Conservation (phyloP, 2,888 invertebrate genomes). For the Dilophus febrilis region DNA sequence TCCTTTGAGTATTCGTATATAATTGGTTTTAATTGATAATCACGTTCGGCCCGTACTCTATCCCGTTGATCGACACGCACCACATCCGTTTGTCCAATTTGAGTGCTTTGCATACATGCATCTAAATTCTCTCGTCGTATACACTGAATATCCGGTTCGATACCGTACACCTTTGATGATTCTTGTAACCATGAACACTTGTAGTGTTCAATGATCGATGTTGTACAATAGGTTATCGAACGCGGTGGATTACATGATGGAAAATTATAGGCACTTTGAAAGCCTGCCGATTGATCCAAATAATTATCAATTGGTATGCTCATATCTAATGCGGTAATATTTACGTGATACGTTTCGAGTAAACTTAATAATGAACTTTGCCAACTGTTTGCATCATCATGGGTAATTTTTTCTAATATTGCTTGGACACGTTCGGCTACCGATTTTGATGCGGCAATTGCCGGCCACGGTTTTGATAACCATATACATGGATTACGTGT, state of each 20-base stretch:
- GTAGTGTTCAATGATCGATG: slow-evolving; percentile 46
- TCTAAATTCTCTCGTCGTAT: slow-evolving; percentile 38
- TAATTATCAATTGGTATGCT: slow-evolving; percentile 48
- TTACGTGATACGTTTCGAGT: slow-evolving; percentile 39
- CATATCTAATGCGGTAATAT: slow-evolving; percentile 36
- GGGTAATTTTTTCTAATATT: slow-evolving; percentile 30
- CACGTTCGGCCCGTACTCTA: slow-evolving; percentile 51
- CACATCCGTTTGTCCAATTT: slow-evolving; percentile 47
- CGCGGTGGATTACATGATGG: slow-evolving; percentile 51
- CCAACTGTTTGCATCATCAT: slow-evolving; percentile 32
- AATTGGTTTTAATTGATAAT: slow-evolving; percentile 19
- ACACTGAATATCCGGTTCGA: slow-evolving; percentile 68
- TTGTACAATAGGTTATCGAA: slow-evolving; percentile 46
- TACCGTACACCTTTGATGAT: slow-evolving; percentile 53
- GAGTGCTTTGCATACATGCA: slow-evolving; percentile 51
- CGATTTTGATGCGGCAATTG: slow-evolving; percentile 40
- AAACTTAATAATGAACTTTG: slow-evolving; percentile 40
- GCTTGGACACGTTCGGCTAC: slow-evolving; percentile 35
- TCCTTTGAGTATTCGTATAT: slow-evolving; percentile 22
- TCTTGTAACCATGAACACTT: slow-evolving; percentile 69
- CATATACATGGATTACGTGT: slow-evolving; percentile 51
- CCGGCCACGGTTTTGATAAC: slow-evolving; percentile 64
- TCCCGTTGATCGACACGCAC: slow-evolving; percentile 54
- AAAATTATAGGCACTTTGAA: slow-evolving; percentile 48
- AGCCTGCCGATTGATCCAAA: slow-evolving; percentile 41